phyloP scores from a whole-genome alignment of 2,113 vertebrate genomes.

The Cyrtonyx montezumae region DNA sequence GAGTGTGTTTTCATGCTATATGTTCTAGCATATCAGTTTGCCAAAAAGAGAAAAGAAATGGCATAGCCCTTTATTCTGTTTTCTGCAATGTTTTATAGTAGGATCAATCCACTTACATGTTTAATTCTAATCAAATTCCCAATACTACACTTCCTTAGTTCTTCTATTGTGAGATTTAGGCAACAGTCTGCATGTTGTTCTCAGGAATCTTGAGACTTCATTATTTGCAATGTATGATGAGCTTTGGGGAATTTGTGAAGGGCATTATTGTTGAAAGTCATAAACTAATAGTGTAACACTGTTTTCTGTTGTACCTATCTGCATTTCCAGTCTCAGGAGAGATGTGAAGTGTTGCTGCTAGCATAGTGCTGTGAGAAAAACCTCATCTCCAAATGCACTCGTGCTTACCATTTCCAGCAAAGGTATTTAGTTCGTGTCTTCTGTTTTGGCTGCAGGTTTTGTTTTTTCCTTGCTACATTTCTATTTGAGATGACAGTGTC shows the following conservation, averaged over 20 bases:
- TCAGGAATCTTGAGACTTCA: not conserved
- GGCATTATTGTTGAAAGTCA: not conserved
- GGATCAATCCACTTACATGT: not conserved
- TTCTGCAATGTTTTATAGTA: not conserved
- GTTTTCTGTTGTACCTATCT: too few relatives aligned
- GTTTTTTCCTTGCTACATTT: too few relatives aligned
- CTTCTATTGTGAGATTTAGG: not conserved
- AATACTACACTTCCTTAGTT: not conserved
- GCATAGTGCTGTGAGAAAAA: too few relatives aligned
- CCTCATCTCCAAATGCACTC: too few relatives aligned
- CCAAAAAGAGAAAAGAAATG: not conserved
- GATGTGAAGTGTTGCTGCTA: too few relatives aligned
- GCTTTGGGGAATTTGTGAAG: not conserved
- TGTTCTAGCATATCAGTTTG: not conserved
- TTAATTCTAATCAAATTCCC: not conserved
- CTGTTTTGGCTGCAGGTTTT: too few relatives aligned
- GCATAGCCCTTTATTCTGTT: not conserved
- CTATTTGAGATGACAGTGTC: too few relatives aligned
- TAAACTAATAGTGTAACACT: not conserved
- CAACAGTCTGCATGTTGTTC: rapidly evolving
- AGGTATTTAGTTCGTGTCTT: too few relatives aligned
- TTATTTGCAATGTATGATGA: not conserved
- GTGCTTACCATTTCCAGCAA: too few relatives aligned
- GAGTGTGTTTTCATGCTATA: not conserved
- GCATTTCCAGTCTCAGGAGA: too few relatives aligned